These are phyloP conservation scores for Carcharodon carcharias DNA, from an alignment of 2,797 vertebrate genomes.

Conservation along the genomic window DNA sequence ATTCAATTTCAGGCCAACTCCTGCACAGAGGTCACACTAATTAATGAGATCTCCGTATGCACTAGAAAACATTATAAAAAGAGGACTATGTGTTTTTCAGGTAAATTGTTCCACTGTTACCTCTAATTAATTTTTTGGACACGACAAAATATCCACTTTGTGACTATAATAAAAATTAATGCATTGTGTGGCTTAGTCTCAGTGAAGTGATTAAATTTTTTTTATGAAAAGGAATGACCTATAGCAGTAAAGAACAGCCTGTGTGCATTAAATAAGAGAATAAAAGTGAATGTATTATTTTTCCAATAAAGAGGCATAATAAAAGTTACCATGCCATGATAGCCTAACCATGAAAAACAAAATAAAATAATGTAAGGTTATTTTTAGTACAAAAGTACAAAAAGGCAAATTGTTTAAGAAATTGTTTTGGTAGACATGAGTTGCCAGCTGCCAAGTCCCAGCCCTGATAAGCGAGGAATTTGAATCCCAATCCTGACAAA, in stretches of 20 bases:
- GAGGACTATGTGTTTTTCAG: background rate
- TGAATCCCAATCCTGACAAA: background rate
- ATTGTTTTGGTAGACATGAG: background rate
- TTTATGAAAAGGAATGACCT: background rate
- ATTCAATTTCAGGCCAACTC: conserved; percentile 14
- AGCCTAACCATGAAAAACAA: background rate
- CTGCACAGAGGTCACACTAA: conserved; percentile 17
- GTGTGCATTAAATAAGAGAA: background rate
- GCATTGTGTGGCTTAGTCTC: background rate
- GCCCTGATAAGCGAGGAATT: background rate
- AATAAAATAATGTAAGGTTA: background rate
- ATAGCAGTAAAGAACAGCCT: background rate
- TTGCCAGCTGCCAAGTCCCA: background rate
- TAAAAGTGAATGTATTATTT: background rate
- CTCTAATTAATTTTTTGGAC: conserved; percentile 10
- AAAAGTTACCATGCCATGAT: background rate
- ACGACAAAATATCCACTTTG: background rate
- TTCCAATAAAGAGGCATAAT: background rate
- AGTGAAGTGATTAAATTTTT: background rate
- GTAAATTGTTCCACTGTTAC: background rate
- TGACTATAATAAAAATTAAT: conserved; percentile 25
- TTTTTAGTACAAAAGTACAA: background rate
- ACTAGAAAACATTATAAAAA: conserved; percentile 12
- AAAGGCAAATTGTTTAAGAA: background rate
- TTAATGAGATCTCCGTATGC: conserved; percentile 13